Evolutionary conservation across 2,797 vertebrate species (phyloP).

Genomic region (Tamandua tetradactyla): DNA sequence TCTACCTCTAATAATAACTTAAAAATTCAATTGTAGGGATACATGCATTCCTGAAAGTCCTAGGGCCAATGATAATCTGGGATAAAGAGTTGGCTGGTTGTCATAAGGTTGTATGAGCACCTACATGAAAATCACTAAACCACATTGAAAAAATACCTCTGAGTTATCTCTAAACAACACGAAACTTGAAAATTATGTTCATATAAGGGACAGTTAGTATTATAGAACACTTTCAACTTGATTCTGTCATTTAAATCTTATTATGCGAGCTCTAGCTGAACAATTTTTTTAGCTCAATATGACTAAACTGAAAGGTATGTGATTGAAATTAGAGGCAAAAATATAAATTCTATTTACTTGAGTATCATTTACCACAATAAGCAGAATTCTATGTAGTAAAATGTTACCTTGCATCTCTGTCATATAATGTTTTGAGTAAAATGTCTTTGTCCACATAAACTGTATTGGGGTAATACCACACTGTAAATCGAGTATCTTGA

Average conservation of each 20-base stretch:
- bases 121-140: slow-evolving; percentile 38
- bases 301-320: slow-evolving; percentile 7
- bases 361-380: slow-evolving; percentile 28
- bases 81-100: not conserved
- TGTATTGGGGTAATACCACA: slow-evolving; percentile 94
- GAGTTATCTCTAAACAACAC: slow-evolving; percentile 1
- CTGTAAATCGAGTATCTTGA: slow-evolving; percentile 92
- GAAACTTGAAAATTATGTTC: slow-evolving; percentile 28
- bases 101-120: not conserved
- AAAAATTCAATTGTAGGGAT: slow-evolving; percentile 33
- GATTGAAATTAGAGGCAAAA: slow-evolving; percentile 29
- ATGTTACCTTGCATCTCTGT: slow-evolving; percentile 92
- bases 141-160: not conserved
- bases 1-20: slow-evolving; percentile 39
- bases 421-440: slow-evolving; percentile 91
- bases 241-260: slow-evolving; percentile 40
- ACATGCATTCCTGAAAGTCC: not conserved
- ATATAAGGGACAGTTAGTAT: slow-evolving; percentile 12
- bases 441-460: slow-evolving; percentile 96
- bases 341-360: not conserved
- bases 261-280: not conserved
- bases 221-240: slow-evolving; percentile 31
- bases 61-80: slow-evolving; percentile 13
- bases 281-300: slow-evolving; percentile 19
- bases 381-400: not conserved